phyloP scores from a whole-genome alignment of 2,888 invertebrate species.

The Drosophila nr. perissopoda region DNA sequence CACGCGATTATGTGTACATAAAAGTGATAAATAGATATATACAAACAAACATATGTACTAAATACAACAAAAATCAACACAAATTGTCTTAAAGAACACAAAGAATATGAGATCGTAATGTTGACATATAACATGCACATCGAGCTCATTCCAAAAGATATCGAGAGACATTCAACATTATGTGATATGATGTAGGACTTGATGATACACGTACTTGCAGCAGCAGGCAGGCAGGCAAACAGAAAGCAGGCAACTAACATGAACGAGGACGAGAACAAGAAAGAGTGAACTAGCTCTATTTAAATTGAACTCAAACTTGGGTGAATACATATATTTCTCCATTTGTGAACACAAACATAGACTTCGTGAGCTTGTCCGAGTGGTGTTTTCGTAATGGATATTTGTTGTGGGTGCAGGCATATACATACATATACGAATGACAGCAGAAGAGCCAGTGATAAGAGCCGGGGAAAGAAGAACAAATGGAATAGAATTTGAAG shows the following conservation, averaged over 20 bases:
- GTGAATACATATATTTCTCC: slow-evolving; percentile 39
- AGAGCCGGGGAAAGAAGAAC: slow-evolving; percentile 35
- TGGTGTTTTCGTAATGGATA: slow-evolving; percentile 52
- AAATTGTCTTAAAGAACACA: slow-evolving; percentile 43
- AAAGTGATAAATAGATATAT: slow-evolving; percentile 20
- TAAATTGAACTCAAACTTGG: slow-evolving; percentile 25
- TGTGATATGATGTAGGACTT: slow-evolving; percentile 44
- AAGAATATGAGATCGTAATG: slow-evolving; percentile 38
- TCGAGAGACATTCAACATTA: slow-evolving; percentile 56
- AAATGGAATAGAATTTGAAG: slow-evolving; percentile 49
- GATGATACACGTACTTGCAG: slow-evolving; percentile 61
- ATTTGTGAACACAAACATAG: slow-evolving; percentile 45
- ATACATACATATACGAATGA: slow-evolving; percentile 52
- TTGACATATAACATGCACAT: slow-evolving; percentile 62
- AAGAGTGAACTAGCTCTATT: slow-evolving; percentile 25
- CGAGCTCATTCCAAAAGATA: slow-evolving; percentile 47
- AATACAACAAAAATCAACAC: slow-evolving; percentile 73
- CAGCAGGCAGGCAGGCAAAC: slow-evolving; percentile 73
- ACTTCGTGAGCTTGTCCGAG: slow-evolving; percentile 38
- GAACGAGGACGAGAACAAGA: slow-evolving; percentile 39
- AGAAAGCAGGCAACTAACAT: slow-evolving; percentile 74
- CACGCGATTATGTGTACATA: slow-evolving; percentile 12
- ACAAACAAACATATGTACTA: slow-evolving; percentile 62
- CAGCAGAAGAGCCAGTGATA: slow-evolving; percentile 57
- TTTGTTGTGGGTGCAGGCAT: slow-evolving; percentile 61